Evolutionary conservation across 2,797 vertebrate species (phyloP).

Genomic region (Pangasius macronema): DNA sequence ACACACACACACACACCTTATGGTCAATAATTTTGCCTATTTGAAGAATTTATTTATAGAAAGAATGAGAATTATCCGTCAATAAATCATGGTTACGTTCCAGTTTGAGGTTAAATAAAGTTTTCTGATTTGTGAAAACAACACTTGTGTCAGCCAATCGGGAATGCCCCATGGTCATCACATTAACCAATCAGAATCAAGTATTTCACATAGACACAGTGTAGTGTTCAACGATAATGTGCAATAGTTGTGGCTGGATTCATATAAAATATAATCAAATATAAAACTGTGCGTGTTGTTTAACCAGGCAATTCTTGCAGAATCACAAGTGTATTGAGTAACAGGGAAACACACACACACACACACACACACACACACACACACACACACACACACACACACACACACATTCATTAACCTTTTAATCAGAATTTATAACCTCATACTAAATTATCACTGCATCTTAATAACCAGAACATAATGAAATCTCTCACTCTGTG

Average conservation of each 20-base stretch:
- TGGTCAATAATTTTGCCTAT: too few species aligned
- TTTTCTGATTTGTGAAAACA: too few species aligned
- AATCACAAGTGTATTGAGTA: neutral
- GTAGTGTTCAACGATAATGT: too few species aligned
- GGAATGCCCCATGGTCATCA: neutral
- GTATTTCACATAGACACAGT: neutral
- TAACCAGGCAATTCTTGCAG: too few species aligned
- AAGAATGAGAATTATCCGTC: too few species aligned
- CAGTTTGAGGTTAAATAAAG: too few species aligned
- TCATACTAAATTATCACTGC: neutral
- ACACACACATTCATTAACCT: slow-evolving; percentile 9
- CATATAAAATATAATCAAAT: too few species aligned
- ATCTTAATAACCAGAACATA: slow-evolving; percentile 5
- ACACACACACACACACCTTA: neutral
- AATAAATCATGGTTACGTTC: too few species aligned
- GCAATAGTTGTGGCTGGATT: too few species aligned
- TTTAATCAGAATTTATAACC: slow-evolving; percentile 11
- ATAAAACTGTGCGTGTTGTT: too few species aligned
- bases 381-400: neutral
- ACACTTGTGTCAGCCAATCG: too few species aligned
- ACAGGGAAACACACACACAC: neutral
- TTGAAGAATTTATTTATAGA: too few species aligned
- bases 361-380: neutral
- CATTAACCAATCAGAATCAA: neutral
- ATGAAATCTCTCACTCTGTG: neutral